Evolutionary conservation across 2,888 invertebrate genomes (phyloP).

Genomic region (Aromia moschata): DNA sequence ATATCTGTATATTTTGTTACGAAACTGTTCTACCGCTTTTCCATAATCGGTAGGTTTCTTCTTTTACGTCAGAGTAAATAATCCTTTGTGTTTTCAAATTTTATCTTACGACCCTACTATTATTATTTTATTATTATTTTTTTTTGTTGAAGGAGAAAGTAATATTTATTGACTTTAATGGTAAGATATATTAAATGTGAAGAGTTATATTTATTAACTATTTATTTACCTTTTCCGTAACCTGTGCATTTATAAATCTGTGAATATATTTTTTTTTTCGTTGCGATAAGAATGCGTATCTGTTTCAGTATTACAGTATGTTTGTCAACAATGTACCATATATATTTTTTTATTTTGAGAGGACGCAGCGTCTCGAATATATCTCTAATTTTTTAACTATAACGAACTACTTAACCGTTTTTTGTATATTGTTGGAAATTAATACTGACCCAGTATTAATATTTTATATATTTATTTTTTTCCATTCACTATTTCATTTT

Average conservation of each 20-base stretch:
- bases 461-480: slow-evolving; percentile 35
- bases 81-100: slow-evolving; percentile 20
- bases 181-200: slow-evolving; percentile 37
- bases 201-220: slow-evolving; percentile 43
- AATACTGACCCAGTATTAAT: slow-evolving; percentile 37
- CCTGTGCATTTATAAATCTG: slow-evolving; percentile 38
- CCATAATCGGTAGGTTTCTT: slow-evolving; percentile 4
- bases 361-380: slow-evolving; percentile 19
- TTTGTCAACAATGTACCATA: slow-evolving; percentile 17
- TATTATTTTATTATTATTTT: slow-evolving; percentile 32
- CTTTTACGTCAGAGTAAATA: slow-evolving; percentile 10
- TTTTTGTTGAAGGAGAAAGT: slow-evolving; percentile 17
- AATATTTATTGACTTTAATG: slow-evolving; percentile 32
- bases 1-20: slow-evolving; percentile 23
- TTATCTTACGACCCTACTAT: slow-evolving; percentile 26
- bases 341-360: slow-evolving; percentile 4
- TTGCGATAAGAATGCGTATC: slow-evolving; percentile 18
- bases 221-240: slow-evolving; percentile 38
- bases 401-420: slow-evolving; percentile 3
- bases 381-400: slow-evolving; percentile 23
- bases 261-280: slow-evolving; percentile 40
- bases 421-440: slow-evolving; percentile 26
- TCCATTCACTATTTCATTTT: slow-evolving; percentile 24
- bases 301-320: slow-evolving; percentile 25
- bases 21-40: slow-evolving; percentile 13